A percentile compares a stretch with the other conserved stretches of the same genome.
Evolutionary conservation across 2,797 vertebrate genomes (phyloP).

Genomic region (Diglossa cyanea): DNA sequence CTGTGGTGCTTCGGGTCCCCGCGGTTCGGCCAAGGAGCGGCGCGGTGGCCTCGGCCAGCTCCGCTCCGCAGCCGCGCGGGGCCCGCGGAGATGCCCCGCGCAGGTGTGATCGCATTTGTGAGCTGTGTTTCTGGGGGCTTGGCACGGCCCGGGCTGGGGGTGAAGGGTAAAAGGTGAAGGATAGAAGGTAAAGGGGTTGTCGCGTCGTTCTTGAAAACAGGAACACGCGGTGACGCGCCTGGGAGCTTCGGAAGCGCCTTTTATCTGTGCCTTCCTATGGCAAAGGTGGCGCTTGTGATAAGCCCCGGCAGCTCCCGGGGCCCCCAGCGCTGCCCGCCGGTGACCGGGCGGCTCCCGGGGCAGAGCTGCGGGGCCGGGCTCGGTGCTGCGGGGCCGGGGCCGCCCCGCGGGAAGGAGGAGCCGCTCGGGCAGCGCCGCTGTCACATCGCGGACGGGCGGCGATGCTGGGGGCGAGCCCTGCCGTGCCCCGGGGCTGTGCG

Average conservation of each 20-base stretch:
- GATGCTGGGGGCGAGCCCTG: neutral
- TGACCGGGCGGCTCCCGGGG: neutral
- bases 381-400: neutral
- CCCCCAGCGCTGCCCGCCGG: neutral
- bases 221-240: neutral
- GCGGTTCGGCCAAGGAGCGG: neutral
- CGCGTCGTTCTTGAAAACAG: neutral
- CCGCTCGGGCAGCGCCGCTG: neutral
- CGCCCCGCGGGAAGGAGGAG: neutral
- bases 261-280: neutral
- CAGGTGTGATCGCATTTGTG: neutral
- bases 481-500: accelerated
- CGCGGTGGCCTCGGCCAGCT: neutral
- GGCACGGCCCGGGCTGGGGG: neutral
- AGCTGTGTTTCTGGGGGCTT: accelerated
- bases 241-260: neutral
- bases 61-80: neutral
- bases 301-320: neutral
- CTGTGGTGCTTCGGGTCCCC: neutral
- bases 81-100: neutral
- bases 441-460: neutral
- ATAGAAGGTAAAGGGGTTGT: neutral
- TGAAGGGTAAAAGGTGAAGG: neutral
- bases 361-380: neutral
- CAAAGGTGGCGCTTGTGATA: neutral